Base-by-base conservation (phyloP, 2,113 vertebrate species). In the Climacteris rufus region DNA sequence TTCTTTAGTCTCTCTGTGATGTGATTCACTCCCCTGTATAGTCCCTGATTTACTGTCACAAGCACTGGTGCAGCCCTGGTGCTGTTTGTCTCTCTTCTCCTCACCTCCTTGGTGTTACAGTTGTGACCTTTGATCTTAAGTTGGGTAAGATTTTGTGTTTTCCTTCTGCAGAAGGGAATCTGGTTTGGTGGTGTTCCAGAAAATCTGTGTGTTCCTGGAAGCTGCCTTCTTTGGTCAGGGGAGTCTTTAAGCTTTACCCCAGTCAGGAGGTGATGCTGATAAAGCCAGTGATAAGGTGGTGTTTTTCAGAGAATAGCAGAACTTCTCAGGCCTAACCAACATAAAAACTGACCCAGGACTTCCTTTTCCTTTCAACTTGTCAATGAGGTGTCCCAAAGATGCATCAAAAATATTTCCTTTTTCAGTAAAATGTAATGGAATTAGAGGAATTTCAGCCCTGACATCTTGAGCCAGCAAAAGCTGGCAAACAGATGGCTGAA, bases 371-470 rank as follows among this genome's bases (percentile, higher is more conserved):
- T 91, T 15, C 10, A 30, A 3, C 28, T 50, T 54, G 18, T 54
- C 4, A 2, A 24, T 83, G 11, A 31, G 25, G 19, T 91, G 19
- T 60, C 74, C 52, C 39, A 65, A 54, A 66, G 30, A 30, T 10
- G 7, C 19, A 12, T 74, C 15, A 40, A 53, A 45, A 69, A 54
- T 49, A 19, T 0, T 2, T 2, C 0, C 4, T 18, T 8, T 60
- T 68, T 54, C 18, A 13, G 25, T 79, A 68, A 35, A 22, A 12
- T 39, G 15, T 25, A 5, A 14, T 31, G 23, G 37, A 76, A 39
- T 76, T 72, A 21, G 18, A 50, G 68, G 52, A 59, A 31, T 35
- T 50, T 25, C 18, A 82, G 19, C 47, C 59, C 15, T 53, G 19
- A 37, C 3, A 15, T 19, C 37, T 76, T 72, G 54, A 53, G 40